These are phyloP conservation scores for Peromyscus polionotus DNA, from an alignment of 2,113 vertebrate genomes.

Conservation along the genomic window DNA sequence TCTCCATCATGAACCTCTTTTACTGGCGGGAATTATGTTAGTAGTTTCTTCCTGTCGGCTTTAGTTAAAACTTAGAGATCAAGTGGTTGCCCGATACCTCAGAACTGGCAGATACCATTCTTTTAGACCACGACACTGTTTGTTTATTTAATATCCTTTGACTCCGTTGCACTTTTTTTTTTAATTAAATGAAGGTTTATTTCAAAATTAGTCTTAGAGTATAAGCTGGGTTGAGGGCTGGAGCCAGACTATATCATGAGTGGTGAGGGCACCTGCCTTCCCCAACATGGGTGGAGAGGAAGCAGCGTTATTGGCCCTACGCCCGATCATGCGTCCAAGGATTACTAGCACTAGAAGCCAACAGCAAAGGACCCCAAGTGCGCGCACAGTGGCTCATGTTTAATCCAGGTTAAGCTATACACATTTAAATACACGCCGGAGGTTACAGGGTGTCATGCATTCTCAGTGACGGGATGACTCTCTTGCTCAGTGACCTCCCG, in stretches of 20 bases:
- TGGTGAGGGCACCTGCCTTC: slow-evolving; percentile 1
- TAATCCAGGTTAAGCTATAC: slow-evolving; percentile 83
- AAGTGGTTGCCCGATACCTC: not conserved
- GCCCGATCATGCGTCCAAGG: slow-evolving; percentile 81
- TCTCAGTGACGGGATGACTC: slow-evolving; percentile 79
- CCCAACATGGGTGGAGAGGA: not conserved
- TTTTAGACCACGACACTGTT: not conserved
- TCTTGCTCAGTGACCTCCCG: slow-evolving; percentile 80
- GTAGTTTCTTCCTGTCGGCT: not conserved
- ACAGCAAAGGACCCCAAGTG: slow-evolving; percentile 71
- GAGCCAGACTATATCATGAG: slow-evolving; percentile 70
- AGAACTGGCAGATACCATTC: not conserved
- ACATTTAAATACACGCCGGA: slow-evolving; percentile 80
- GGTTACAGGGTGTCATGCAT: slow-evolving; percentile 84
- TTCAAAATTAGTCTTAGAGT: slow-evolving; percentile 85
- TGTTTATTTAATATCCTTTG: not conserved
- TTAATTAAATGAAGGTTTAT: slow-evolving; percentile 87
- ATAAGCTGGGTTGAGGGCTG: slow-evolving; percentile 75
- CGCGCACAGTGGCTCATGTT: slow-evolving; percentile 72
- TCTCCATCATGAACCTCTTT: not conserved
- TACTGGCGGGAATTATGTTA: not conserved
- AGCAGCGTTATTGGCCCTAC: slow-evolving; percentile 30
- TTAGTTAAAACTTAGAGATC: not conserved
- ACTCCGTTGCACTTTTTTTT: too few relatives aligned
- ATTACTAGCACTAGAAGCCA: slow-evolving; percentile 84